Evolutionary conservation across 1,140 invertebrate genomes (phyloP), one percentile per base, ranked within the genome.

Genomic region (Lysiphlebus fabarum): DNA sequence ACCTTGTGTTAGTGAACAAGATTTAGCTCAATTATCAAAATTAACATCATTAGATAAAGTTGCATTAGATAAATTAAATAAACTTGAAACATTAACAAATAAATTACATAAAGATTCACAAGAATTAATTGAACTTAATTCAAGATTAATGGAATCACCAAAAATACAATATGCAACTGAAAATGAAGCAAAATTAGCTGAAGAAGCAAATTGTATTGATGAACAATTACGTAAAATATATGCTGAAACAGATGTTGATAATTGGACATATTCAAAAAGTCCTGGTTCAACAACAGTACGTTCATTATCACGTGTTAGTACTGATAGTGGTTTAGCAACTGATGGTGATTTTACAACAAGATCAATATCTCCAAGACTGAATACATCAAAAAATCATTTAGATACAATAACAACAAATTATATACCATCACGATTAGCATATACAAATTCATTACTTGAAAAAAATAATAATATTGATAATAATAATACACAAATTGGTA

Each of bases 21-120:
- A 91, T 73, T 77, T 91, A 53, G 87, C 87, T 56, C 86, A 91
- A 77, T 77, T 90, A 47, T 86, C 86, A 56, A 83, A 84, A 68
- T 82, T 90, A 71, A 89, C 85, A 76, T 84, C 86, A 53, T 85
- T 91, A 67, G 88, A 90, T 77, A 85, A 89, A 76, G 85, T 87
- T 36, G 85, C 87, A 44, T 82, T 90, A 66, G 86, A 88, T 71
- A 90, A 90, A 79, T 81, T 90, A 71, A 85, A 89, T 67, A 87
- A 90, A 79, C 82, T 90, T 71, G 88, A 90, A 82, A 83, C 85
- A 70, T 70, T 90, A 62, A 88, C 87, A 67, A 85, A 79, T 57
- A 89, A 90, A 79, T 81, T 90, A 65, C 85, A 89, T 66, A 87
- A 89, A 78, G 88, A 90, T 79, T 90, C 88, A 17, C 84, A 86